These are phyloP conservation scores for Aphaenogaster floridana DNA, from an alignment of 1,140 invertebrate species.

Conservation along the genomic window DNA sequence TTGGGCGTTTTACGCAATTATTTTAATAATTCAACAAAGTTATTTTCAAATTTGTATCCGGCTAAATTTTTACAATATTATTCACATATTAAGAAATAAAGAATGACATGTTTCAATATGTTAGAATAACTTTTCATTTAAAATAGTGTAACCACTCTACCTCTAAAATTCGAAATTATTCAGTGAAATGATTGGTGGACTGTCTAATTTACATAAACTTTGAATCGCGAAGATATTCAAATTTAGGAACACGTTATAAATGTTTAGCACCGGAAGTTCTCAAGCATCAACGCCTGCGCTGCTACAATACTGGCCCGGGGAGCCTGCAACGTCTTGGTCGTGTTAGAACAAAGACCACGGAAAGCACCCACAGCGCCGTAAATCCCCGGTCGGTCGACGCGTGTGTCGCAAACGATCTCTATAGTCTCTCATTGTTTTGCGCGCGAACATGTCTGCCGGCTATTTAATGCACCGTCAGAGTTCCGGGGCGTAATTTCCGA, in stretches of 20 bases:
- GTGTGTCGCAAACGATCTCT: conserved; percentile 62
- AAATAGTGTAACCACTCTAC: not conserved
- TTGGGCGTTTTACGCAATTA: no score
- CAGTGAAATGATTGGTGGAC: not conserved
- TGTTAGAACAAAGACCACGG: conserved; percentile 62
- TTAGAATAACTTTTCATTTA: not conserved
- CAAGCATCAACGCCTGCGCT: not conserved
- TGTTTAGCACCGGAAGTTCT: conserved; percentile 40
- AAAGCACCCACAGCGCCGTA: conserved; percentile 45
- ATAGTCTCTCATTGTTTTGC: conserved; percentile 68
- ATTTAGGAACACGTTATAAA: conserved; percentile 43
- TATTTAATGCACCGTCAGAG: conserved; percentile 63
- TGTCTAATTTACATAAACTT: conserved; percentile 12
- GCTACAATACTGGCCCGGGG: conserved; percentile 36
- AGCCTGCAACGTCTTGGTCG: conserved; percentile 45
- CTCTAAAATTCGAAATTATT: not conserved
- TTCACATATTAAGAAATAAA: not conserved
- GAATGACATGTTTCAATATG: not conserved
- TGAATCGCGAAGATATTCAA: conserved; percentile 15
- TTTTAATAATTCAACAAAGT: no score
- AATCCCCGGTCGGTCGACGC: conserved; percentile 58
- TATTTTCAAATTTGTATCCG: no score
- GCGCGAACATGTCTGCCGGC: conserved; percentile 62
- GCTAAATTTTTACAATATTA: not conserved
- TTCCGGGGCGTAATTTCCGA: conserved; percentile 58